Evolutionary conservation across 2,888 invertebrate species (phyloP), one percentile per base, ranked within the genome.

Genomic region (Acholoe squamosa): DNA sequence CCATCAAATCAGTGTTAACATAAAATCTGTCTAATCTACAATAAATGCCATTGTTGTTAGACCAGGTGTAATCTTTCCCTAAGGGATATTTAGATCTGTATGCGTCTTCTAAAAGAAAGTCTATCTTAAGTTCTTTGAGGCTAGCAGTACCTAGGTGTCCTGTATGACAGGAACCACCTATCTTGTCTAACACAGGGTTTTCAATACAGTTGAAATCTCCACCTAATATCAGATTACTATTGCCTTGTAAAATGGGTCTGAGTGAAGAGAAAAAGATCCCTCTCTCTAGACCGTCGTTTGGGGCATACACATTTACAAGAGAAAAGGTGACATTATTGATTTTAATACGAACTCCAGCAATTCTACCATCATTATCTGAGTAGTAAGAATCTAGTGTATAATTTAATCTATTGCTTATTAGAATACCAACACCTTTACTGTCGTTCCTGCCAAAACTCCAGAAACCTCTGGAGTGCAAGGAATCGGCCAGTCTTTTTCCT

Each of bases 191-290:
- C 3, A 5, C 28, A 31, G 31, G 76, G 5, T 31, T 31, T 31
- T 76, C 76, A 7, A 76, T 28, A 25, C 19, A 76, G 25, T 76
- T 76, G 25, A 76, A 76, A 31, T 76, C 76, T 14, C 76, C 76
- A 28, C 76, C 76, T 31, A 76, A 31, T 16, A 76, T 31, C 16
- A 76, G 0, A 1, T 76, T 76, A 7, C 3, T 31, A 76, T 31
- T n/a, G 7, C 76, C 76, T 3, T 16, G 3, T 1, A 76, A 31
- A 28, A 14, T 14, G 3, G 28, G 28, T n/a, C n/a, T n/a, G 16
- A 76, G 25, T 3, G 25, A 28, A 28, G 25, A 5, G 3, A 76
- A 28, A 31, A 5, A 76, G 31, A 5, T 0, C 76, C 31, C 25
- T 16, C 76, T n/a, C 3, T 76, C 76, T 25, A 28, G 1, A 76